Evolutionary conservation across 2,888 invertebrate species (phyloP).

Genomic region (Myopa testacea): DNA sequence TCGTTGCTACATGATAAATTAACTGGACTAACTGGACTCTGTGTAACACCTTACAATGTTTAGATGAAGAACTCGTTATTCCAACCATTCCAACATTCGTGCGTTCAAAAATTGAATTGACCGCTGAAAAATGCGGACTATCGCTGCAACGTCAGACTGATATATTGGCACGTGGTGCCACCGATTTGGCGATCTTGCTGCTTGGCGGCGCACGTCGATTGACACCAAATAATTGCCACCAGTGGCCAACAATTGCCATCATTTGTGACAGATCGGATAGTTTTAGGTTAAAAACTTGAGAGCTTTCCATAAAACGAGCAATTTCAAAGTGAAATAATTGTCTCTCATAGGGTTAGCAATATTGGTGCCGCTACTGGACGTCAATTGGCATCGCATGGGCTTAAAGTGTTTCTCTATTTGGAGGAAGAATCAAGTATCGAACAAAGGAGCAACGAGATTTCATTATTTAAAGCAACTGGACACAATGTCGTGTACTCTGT

Average conservation of each 20-base stretch:
- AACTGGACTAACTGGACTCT: no score
- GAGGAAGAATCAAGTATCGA: constrained; percentile 69
- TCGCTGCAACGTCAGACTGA: constrained; percentile 77
- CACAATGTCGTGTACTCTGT: constrained; percentile 72
- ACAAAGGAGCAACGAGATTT: constrained; percentile 73
- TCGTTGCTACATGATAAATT: no score
- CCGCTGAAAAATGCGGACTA: constrained; percentile 77
- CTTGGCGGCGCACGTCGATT: constrained; percentile 87
- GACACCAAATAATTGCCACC: constrained; percentile 88
- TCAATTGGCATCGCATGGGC: constrained; percentile 85
- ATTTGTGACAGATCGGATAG: constrained; percentile 79
- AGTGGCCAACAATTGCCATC: constrained; percentile 84
- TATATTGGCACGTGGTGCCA: constrained; percentile 84
- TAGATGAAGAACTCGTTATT: constrained; percentile 83
- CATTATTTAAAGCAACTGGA: constrained; percentile 76
- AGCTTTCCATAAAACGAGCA: constrained; percentile 9
- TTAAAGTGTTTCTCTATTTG: constrained; percentile 75
- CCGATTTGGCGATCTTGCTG: constrained; percentile 85
- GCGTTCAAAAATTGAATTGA: constrained; percentile 76
- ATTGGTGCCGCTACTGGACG: constrained; percentile 82
- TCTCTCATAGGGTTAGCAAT: constrained; percentile 69
- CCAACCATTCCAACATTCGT: constrained; percentile 78
- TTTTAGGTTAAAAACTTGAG: constrained; percentile 52
- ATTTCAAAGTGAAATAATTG: background rate
- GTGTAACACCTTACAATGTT: no score